Evolutionary conservation across 2,113 vertebrate genomes (phyloP).

Genomic region (Urocitellus parryii): DNA sequence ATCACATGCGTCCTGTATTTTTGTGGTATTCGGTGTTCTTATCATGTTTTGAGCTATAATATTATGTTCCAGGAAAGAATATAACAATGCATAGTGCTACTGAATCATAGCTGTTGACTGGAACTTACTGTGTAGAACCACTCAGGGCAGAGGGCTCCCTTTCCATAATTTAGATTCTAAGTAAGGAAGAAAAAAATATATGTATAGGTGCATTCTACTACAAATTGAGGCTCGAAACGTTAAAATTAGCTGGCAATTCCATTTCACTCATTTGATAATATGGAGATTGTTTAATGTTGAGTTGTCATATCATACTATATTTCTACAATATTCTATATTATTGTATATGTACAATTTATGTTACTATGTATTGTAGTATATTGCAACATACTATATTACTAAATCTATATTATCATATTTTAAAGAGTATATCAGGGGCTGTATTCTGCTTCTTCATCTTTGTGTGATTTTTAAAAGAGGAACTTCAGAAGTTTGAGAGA

Average conservation of each 20-base stretch:
- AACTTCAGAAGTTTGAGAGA: background rate
- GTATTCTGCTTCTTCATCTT: background rate
- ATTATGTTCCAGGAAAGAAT: background rate
- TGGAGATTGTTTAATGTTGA: background rate
- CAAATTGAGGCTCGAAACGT: background rate
- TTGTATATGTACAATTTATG: background rate
- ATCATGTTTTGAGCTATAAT: slow-evolving; percentile 4
- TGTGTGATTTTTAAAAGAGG: background rate
- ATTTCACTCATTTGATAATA: background rate
- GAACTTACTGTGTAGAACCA: background rate
- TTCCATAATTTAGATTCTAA: slow-evolving; percentile 2
- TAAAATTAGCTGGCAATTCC: background rate
- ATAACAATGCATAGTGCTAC: background rate
- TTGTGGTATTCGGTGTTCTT: background rate
- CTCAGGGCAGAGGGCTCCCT: background rate
- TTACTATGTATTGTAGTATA: background rate
- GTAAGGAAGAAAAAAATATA: background rate
- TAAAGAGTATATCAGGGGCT: background rate
- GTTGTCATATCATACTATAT: background rate
- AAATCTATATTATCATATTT: background rate
- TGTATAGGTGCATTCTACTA: background rate
- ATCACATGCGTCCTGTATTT: background rate
- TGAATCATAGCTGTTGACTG: background rate
- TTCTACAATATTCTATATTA: background rate
- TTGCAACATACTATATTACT: background rate